phyloP scores from a whole-genome alignment of 2,888 invertebrate species.

The Dynastes maya region DNA sequence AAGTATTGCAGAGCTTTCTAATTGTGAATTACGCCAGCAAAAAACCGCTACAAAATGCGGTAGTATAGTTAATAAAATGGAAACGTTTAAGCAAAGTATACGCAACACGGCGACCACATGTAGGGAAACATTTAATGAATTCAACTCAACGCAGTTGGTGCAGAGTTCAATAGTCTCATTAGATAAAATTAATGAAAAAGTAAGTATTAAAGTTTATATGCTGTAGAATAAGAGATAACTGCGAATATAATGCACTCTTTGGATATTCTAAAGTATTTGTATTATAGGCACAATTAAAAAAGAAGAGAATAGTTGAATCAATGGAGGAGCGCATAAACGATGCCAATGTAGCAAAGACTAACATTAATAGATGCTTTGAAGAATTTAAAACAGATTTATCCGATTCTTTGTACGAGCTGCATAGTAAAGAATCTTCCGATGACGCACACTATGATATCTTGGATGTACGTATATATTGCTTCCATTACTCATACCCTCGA shows the following conservation, averaged over 20 bases:
- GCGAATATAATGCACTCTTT: neutral
- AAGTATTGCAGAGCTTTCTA: neutral
- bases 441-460: neutral
- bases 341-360: neutral
- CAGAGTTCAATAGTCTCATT: constrained; percentile 3
- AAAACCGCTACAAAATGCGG: neutral
- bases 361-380: neutral
- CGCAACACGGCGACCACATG: neutral
- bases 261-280: no score
- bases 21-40: neutral
- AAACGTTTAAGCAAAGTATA: neutral
- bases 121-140: neutral
- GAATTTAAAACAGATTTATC: constrained; percentile 7
- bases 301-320: neutral
- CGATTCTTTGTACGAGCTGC: neutral
- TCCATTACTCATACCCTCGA: neutral
- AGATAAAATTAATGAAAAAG: constrained; percentile 10
- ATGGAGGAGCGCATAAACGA: neutral
- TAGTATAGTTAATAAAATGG: constrained; percentile 5
- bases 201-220: constrained; percentile 10
- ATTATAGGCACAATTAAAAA: constrained; percentile 13
- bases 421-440: constrained; percentile 14
- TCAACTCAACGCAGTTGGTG: neutral
- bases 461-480: constrained; percentile 3
- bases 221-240: neutral